phyloP scores from a whole-genome alignment of 2,797 vertebrate genomes.

The Mycteria americana region DNA sequence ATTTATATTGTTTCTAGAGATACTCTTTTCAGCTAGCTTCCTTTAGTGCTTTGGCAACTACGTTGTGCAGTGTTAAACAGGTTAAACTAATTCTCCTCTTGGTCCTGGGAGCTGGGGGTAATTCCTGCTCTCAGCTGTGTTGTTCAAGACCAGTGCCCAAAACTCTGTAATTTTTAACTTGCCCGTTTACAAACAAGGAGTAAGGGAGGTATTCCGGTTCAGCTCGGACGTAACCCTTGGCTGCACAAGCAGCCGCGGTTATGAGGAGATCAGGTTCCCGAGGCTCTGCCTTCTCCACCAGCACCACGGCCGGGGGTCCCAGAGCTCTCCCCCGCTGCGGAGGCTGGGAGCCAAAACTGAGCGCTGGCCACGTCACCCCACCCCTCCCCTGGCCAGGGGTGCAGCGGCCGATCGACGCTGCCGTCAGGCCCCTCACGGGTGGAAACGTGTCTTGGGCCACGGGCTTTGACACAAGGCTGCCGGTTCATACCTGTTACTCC shows the following conservation, averaged over 20 bases:
- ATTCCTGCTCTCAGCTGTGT: not conserved
- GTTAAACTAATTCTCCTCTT: not conserved
- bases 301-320: too few species aligned
- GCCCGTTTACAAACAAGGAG: not conserved
- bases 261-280: not conserved
- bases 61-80: not conserved
- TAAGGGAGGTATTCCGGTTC: not conserved
- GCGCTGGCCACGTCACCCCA: not conserved
- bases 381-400: not conserved
- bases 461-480: not conserved
- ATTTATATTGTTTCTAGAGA: not conserved
- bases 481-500: not conserved
- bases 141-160: not conserved
- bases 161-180: not conserved
- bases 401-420: rapidly evolving
- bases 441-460: not conserved
- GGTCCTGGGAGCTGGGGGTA: not conserved
- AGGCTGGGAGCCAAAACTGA: not conserved
- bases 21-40: not conserved
- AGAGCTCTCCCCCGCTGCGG: not conserved
- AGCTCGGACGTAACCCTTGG: not conserved
- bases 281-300: not conserved
- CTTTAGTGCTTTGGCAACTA: not conserved
- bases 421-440: not conserved
- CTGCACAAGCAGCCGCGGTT: not conserved